phyloP scores from a whole-genome alignment of 2,113 vertebrate species.

The Pelecanus crispus region DNA sequence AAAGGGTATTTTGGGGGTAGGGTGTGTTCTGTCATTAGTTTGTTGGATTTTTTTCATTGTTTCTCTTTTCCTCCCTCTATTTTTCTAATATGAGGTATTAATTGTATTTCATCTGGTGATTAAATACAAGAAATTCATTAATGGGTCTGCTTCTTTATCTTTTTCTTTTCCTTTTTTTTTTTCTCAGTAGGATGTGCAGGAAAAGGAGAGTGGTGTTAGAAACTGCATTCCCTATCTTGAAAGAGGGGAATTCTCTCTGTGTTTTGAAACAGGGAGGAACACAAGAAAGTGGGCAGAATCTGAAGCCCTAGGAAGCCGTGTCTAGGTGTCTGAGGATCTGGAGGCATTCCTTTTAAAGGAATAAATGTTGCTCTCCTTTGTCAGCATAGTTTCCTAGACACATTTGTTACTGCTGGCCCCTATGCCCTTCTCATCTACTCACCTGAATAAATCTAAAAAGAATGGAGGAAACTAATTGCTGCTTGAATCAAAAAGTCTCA shows the following conservation, averaged over 20 bases:
- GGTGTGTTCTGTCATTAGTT: not conserved
- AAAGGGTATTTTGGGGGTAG: not conserved
- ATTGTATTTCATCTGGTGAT: not conserved
- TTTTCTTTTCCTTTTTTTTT: not conserved
- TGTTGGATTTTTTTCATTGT: not conserved
- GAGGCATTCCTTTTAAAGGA: not conserved
- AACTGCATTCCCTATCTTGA: not conserved
- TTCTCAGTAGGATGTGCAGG: not conserved
- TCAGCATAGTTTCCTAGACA: not conserved
- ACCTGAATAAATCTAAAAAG: constrained; percentile 32
- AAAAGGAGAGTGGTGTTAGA: not conserved
- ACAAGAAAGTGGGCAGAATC: not conserved
- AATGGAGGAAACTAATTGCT: constrained; percentile 33
- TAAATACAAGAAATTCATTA: not conserved
- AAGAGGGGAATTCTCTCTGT: not conserved
- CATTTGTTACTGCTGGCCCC: not conserved
- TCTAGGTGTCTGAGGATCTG: not conserved
- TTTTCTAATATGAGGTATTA: not conserved
- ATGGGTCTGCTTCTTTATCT: not conserved
- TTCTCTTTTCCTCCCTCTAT: not conserved
- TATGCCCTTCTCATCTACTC: constrained; percentile 20
- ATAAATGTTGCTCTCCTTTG: not conserved
- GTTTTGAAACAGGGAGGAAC: not conserved
- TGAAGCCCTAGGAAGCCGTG: not conserved
- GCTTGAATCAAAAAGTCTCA: constrained; percentile 18